These are phyloP conservation scores for Synaphobranchus kaupii DNA, from an alignment of 2,797 vertebrate species.

Conservation along the genomic window DNA sequence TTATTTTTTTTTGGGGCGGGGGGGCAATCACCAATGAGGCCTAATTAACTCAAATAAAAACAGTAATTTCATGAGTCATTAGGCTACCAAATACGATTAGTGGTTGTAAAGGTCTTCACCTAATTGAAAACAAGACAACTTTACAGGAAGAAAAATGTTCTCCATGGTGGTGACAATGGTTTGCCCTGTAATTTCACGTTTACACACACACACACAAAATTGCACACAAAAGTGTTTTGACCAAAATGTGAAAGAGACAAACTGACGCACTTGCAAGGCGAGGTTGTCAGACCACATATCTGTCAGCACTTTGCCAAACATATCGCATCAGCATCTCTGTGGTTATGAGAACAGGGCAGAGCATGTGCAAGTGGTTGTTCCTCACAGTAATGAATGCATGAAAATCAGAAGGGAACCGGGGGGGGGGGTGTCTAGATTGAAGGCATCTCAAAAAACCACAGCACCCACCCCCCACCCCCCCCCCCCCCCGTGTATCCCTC, in stretches of 20 bases:
- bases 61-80: not conserved
- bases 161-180: not conserved
- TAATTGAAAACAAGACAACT: not conserved
- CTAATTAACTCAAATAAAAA: not conserved
- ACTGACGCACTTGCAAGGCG: not conserved
- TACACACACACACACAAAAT: no score
- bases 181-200: not conserved
- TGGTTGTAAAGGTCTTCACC: not conserved
- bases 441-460: not conserved
- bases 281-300: not conserved
- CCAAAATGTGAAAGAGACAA: not conserved
- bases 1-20: no score
- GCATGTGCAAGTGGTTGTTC: not conserved
- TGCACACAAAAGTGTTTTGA: not conserved
- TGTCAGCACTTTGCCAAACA: not conserved
- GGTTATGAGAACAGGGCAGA: not conserved
- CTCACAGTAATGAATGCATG: not conserved
- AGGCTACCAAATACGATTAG: not conserved
- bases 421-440: not conserved
- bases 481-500: not conserved
- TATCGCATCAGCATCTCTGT: not conserved
- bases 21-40: not conserved
- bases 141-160: not conserved
- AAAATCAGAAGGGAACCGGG: not conserved
- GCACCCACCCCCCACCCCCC: not conserved